Conservation (phyloP, 2,888 invertebrate species). For the Tethea ocularis region DNA sequence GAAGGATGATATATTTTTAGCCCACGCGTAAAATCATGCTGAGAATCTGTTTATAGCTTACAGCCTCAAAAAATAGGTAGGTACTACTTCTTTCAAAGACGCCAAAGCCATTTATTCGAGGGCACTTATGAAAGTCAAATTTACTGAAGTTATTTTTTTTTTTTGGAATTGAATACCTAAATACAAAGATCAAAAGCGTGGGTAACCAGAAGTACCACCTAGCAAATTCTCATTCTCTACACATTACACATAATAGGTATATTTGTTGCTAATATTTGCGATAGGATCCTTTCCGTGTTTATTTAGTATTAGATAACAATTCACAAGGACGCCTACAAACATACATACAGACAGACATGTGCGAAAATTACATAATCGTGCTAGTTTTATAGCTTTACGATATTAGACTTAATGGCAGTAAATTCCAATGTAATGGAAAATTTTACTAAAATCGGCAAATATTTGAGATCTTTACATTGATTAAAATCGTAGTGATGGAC, state of each 20-base stretch:
- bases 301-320: conserved; percentile 15
- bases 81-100: too few relatives aligned
- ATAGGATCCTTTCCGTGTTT: conserved; percentile 17
- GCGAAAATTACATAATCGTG: neutral
- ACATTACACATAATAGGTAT: conserved; percentile 4
- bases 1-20: too few relatives aligned
- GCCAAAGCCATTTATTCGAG: too few relatives aligned
- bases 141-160: too few relatives aligned
- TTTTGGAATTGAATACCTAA: too few relatives aligned
- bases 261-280: conserved; percentile 12
- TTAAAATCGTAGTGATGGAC: too few relatives aligned
- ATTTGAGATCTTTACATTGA: too few relatives aligned
- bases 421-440: neutral
- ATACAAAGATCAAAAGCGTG: neutral
- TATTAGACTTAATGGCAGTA: neutral
- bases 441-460: neutral
- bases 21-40: too few relatives aligned
- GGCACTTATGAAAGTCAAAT: too few relatives aligned
- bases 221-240: conserved; percentile 8
- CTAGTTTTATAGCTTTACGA: neutral
- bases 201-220: neutral
- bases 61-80: too few relatives aligned
- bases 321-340: conserved; percentile 2
- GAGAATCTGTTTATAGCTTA: too few relatives aligned
- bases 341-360: neutral